These are phyloP conservation scores for Dryobates pubescens DNA, from an alignment of 2,797 vertebrate species.

Conservation along the genomic window DNA sequence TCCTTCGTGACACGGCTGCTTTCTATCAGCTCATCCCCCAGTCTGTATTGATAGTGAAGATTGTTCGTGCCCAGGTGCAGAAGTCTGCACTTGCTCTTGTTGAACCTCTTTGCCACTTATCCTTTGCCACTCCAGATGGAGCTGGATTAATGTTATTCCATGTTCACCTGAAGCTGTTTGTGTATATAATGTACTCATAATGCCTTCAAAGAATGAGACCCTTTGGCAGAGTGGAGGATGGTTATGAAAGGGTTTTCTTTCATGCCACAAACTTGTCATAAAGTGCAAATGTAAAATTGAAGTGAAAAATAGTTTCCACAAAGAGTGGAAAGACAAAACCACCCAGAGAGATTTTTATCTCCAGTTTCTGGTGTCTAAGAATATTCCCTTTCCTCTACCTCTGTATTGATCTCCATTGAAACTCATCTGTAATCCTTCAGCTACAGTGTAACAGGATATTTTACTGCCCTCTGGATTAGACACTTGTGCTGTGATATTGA, in stretches of 20 bases:
- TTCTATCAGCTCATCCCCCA: too few relatives aligned
- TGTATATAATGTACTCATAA: background rate
- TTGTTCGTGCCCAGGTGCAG: too few relatives aligned
- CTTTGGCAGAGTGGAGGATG: background rate
- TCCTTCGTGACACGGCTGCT: too few relatives aligned
- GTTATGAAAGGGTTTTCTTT: background rate
- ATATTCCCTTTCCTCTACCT: background rate
- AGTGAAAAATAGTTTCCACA: background rate
- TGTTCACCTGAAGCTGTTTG: background rate
- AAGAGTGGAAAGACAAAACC: background rate
- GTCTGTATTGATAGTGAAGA: too few relatives aligned
- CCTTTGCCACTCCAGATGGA: background rate
- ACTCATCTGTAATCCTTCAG: background rate
- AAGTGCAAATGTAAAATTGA: background rate
- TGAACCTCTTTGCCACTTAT: too few relatives aligned
- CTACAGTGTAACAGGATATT: background rate
- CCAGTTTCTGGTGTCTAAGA: accelerated
- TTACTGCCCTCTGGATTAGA: background rate
- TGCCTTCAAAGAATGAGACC: background rate
- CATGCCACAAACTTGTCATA: background rate
- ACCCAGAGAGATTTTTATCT: background rate
- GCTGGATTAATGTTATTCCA: background rate
- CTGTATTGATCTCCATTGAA: background rate
- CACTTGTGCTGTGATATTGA: background rate
- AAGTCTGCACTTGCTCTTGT: too few relatives aligned